Conservation (phyloP, 2,113 vertebrate genomes). For the Verasper variegatus region DNA sequence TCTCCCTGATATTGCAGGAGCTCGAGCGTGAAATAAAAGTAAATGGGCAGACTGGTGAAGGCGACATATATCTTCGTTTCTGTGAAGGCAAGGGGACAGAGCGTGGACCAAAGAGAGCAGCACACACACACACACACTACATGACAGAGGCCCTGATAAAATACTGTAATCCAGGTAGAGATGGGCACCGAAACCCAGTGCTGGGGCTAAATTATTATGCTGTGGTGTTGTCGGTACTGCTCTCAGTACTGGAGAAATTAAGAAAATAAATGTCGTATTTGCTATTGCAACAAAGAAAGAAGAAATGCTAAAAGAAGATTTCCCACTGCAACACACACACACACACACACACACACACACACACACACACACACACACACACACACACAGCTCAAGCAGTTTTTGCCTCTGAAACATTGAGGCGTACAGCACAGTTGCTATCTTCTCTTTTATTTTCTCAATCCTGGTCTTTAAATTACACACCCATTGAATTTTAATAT, state of each 20-base stretch:
- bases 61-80: conserved; percentile 78
- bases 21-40: conserved; percentile 79
- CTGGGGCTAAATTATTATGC: neutral
- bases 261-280: neutral
- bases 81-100: conserved; percentile 71
- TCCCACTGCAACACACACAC: neutral
- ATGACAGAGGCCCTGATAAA: conserved; percentile 57
- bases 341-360: neutral
- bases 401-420: too few species aligned
- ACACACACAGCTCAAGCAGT: neutral
- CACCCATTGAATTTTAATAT: conserved; percentile 39
- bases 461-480: conserved; percentile 35
- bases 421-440: neutral
- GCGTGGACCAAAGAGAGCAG: conserved; percentile 47
- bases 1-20: conserved; percentile 72
- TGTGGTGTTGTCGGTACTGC: neutral
- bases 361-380: too few species aligned
- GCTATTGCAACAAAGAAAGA: neutral
- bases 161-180: conserved; percentile 53
- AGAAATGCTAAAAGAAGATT: neutral
- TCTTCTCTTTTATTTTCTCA: conserved; percentile 7
- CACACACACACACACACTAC: conserved; percentile 42
- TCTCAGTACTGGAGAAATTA: neutral
- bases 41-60: conserved; percentile 73
- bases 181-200: neutral